A percentile compares a stretch with the other conserved stretches of the same genome.
Conservation (phyloP, 2,113 vertebrate genomes). For the Phainopepla nitens region DNA sequence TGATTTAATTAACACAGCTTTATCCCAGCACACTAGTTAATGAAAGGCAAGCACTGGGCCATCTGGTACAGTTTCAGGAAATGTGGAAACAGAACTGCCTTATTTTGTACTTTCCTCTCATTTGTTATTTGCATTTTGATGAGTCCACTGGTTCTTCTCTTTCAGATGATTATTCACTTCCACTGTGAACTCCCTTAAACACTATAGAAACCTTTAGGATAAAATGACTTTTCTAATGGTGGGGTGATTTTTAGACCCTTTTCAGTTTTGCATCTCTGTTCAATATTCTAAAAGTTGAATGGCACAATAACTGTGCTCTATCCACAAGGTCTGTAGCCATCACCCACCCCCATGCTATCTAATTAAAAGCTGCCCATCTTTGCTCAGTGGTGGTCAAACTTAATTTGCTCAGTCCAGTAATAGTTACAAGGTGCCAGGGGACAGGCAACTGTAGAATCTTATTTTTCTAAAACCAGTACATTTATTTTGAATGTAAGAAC, state of each 20-base stretch:
- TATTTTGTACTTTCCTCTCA: constrained; percentile 11
- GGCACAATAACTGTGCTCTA: neutral
- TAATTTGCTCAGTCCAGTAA: neutral
- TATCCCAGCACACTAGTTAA: constrained; percentile 59
- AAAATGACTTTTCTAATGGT: neutral
- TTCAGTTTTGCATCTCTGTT: neutral
- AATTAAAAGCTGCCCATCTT: neutral
- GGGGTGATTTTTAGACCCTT: neutral
- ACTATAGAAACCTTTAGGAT: neutral
- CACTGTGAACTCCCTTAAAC: neutral
- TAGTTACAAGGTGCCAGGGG: neutral
- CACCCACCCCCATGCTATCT: neutral
- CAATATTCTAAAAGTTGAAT: neutral
- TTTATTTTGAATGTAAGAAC: neutral
- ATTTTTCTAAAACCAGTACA: neutral
- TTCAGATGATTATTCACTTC: neutral
- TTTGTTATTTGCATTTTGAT: constrained; percentile 40
- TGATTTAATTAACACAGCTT: constrained; percentile 69
- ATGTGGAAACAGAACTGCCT: constrained; percentile 3
- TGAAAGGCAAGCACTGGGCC: constrained; percentile 52
- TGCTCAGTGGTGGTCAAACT: neutral
- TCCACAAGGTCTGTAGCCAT: neutral
- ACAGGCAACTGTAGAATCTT: neutral
- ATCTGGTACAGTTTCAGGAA: constrained; percentile 57
- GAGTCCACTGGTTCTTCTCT: neutral